Percentiles rank a stretch among this genome's conserved stretches.
phyloP scores from a whole-genome alignment of 2,113 vertebrate species.

The Dunckerocampus dactyliophorus region DNA sequence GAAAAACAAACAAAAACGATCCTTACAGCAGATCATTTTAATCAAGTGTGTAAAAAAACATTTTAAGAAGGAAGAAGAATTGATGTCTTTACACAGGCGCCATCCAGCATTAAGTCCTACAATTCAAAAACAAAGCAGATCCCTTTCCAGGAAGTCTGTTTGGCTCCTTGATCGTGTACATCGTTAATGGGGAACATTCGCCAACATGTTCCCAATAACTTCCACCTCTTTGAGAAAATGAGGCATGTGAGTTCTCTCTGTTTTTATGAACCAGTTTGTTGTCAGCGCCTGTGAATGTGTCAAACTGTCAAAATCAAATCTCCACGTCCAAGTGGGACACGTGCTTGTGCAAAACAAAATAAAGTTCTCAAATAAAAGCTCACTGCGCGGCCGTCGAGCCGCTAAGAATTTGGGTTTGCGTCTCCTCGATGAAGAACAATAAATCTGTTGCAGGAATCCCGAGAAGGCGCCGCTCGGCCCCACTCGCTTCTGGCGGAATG shows the following conservation, averaged over 20 bases:
- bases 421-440: not conserved
- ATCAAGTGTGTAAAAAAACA: slow-evolving; percentile 6
- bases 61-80: not conserved
- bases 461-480: not conserved
- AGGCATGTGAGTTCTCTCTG: no score
- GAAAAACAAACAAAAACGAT: not conserved
- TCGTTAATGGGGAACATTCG: no score
- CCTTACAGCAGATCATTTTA: not conserved
- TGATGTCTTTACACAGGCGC: not conserved
- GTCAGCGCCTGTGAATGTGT: not conserved
- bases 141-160: not conserved
- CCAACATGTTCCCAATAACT: not conserved
- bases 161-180: not conserved
- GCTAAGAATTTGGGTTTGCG: not conserved
- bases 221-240: not conserved
- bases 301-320: no score
- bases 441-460: not conserved
- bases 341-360: not conserved
- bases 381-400: no score
- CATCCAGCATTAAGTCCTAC: no score
- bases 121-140: not conserved
- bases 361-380: not conserved
- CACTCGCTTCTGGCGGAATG: not conserved
- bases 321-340: no score
- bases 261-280: no score